Conservation (phyloP, 92 coral and sea anemone genomes). For the Actinostola sp. region DNA sequence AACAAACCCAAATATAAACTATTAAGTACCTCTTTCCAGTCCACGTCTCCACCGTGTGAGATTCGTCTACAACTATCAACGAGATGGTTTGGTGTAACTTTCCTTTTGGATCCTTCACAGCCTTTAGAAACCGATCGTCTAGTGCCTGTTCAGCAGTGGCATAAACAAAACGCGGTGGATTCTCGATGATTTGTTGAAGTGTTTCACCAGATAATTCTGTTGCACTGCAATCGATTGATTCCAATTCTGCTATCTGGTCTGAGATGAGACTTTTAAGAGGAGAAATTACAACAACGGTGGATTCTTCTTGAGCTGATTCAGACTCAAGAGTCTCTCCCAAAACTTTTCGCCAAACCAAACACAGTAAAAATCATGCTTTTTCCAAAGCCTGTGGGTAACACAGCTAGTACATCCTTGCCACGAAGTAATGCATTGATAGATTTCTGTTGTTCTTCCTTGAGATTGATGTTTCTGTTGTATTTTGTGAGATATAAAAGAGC, state of each 20-base stretch:
- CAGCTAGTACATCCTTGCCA: constrained; percentile 16
- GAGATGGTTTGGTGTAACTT: not conserved
- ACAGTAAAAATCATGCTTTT: constrained; percentile 30
- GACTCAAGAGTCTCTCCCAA: too few relatives aligned
- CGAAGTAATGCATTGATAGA: not conserved
- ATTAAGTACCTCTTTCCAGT: constrained; percentile 31
- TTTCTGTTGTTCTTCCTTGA: constrained; percentile 14
- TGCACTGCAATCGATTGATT: constrained; percentile 16
- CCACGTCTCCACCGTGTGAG: constrained; percentile 44
- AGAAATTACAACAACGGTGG: constrained; percentile 5
- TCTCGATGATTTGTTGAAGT: not conserved
- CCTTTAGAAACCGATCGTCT: constrained; percentile 1
- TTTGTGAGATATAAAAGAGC: too few relatives aligned
- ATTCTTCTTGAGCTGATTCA: not conserved
- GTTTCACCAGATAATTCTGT: constrained; percentile 10
- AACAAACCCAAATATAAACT: too few relatives aligned
- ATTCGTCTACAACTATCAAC: constrained; percentile 29
- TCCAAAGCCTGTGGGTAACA: constrained; percentile 26
- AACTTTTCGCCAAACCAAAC: not conserved
- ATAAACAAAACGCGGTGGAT: constrained; percentile 21
- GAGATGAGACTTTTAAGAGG: constrained; percentile 10
- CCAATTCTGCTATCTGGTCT: constrained; percentile 19
- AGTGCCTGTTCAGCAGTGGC: constrained; percentile 40
- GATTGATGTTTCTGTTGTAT: not conserved
- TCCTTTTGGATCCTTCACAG: constrained; percentile 15